Base-by-base conservation (phyloP, 2,113 vertebrate genomes). In the Gorsachius goisagi region DNA sequence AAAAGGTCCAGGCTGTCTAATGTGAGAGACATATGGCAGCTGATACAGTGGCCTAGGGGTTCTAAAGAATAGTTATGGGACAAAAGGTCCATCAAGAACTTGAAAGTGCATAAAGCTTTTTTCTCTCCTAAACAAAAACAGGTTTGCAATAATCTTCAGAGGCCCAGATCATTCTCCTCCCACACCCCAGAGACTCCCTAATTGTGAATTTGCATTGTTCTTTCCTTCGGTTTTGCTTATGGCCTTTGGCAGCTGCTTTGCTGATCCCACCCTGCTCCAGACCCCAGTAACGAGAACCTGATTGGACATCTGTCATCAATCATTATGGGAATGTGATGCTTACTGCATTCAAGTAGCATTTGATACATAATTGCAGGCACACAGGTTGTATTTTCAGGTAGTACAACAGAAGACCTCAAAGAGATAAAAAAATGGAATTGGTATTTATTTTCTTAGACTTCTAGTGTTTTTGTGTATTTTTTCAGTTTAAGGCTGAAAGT, bases 91-190 rank as follows among this genome's bases (percentile, higher is more conserved):
- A 39, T 89, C 47, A 89, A 89, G 55, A 96, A 84, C 92, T 96
- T 96, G 60, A 93, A 95, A 95, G 80, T 93, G 69, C 80, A 67
- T 87, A 81, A 95, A 83, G 55, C 18, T 79, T 93, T 97, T 82
- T 96, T 94, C 92, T 96, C 75, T 68, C 81, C 84, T 96, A 97
- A 98, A 96, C 93, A 94, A 98, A 97, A 97, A 53, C 96, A 98
- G 89, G 73, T 96, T 92, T 97, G 81, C 62, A 94, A 76, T 84
- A 91, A 90, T 97, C 93, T 97, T 64, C 84, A 77, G 83, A 97
- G 96, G 90, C 93, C 94, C 94, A 93, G 97, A 97, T 96, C 47
- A 86, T 94, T 97, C 84, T 97, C 87, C 55, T 75, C 63, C 74
- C 66, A 79, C 89, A 95, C 94, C 76, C 93, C 47, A 82, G 96